phyloP scores from a whole-genome alignment of 2,113 vertebrate genomes.

The Gopherus flavomarginatus region DNA sequence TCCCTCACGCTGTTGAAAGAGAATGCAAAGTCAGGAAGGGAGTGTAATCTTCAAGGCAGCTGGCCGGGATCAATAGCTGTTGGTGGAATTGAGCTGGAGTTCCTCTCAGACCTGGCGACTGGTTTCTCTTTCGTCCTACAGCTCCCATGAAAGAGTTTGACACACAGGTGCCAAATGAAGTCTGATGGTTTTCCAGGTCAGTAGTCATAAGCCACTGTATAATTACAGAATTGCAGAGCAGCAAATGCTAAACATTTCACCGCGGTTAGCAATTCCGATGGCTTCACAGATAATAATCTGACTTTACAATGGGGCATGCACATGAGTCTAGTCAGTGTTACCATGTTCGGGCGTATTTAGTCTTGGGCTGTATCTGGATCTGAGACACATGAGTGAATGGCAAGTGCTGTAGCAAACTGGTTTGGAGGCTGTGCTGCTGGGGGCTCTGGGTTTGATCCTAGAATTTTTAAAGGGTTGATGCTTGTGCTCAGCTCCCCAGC shows the following conservation, averaged over 20 bases:
- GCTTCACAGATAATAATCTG: neutral
- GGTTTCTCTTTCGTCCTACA: neutral
- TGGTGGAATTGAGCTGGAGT: neutral
- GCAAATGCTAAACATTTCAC: neutral
- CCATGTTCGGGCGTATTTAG: too few species aligned
- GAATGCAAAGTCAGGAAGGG: neutral
- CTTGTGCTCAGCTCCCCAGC: neutral
- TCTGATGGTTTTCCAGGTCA: neutral
- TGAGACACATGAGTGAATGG: neutral
- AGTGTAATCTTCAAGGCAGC: neutral
- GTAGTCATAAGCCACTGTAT: neutral
- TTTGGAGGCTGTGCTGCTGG: neutral
- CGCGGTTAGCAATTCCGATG: neutral
- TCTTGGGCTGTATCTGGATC: neutral
- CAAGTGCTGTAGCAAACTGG: neutral
- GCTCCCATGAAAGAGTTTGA: neutral
- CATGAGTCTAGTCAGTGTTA: neutral
- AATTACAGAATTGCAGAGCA: neutral
- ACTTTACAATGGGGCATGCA: neutral
- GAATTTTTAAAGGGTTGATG: neutral
- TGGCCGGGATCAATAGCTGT: neutral
- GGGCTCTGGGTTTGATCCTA: neutral
- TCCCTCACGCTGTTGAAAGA: neutral
- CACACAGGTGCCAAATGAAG: neutral
- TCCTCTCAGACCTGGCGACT: neutral